A percentile compares a stretch with the other conserved stretches of the same genome.
These are phyloP conservation scores for Drosophila barbarae DNA, from an alignment of 2,888 invertebrate species.

Conservation along the genomic window DNA sequence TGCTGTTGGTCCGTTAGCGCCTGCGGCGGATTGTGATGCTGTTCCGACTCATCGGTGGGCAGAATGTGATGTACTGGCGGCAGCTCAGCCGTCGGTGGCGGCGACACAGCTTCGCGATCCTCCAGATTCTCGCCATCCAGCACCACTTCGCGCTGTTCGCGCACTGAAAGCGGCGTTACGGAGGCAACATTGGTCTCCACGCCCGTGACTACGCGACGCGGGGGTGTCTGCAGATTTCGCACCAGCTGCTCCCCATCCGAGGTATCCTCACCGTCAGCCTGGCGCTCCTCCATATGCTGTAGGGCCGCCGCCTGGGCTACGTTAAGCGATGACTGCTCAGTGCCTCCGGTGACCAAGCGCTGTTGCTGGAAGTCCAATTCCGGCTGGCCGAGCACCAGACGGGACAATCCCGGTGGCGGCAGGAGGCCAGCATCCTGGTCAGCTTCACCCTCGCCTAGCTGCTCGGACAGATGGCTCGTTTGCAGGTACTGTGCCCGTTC, in stretches of 20 bases:
- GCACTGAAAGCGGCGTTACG: slow-evolving; percentile 6
- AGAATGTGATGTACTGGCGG: slow-evolving; percentile 32
- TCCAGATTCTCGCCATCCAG: slow-evolving; percentile 83
- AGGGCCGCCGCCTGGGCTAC: slow-evolving; percentile 69
- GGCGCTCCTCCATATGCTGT: slow-evolving; percentile 78
- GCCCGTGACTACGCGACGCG: slow-evolving; percentile 81
- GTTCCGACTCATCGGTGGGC: slow-evolving; percentile 16
- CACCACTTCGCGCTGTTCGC: slow-evolving; percentile 81
- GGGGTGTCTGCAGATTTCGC: slow-evolving; percentile 33
- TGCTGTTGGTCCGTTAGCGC: slow-evolving; percentile 18
- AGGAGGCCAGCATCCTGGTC: slow-evolving; percentile 78
- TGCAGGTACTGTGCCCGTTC: slow-evolving; percentile 89
- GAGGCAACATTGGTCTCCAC: slow-evolving; percentile 77
- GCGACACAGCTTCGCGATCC: slow-evolving; percentile 62
- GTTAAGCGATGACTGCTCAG: slow-evolving; percentile 80
- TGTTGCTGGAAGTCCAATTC: slow-evolving; percentile 79
- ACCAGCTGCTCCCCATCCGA: slow-evolving; percentile 64
- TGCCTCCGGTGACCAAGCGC: slow-evolving; percentile 75
- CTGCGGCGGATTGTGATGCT: slow-evolving; percentile 18
- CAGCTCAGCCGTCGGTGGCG: slow-evolving; percentile 36
- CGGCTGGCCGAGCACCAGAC: slow-evolving; percentile 85
- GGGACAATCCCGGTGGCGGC: slow-evolving; percentile 84
- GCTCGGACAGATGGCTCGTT: slow-evolving; percentile 86
- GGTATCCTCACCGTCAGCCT: slow-evolving; percentile 80
- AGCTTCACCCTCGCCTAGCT: slow-evolving; percentile 74